Percentiles rank a stretch among this genome's conserved stretches.
Conservation (phyloP, 2,113 vertebrate genomes). For the Geothlypis trichas region DNA sequence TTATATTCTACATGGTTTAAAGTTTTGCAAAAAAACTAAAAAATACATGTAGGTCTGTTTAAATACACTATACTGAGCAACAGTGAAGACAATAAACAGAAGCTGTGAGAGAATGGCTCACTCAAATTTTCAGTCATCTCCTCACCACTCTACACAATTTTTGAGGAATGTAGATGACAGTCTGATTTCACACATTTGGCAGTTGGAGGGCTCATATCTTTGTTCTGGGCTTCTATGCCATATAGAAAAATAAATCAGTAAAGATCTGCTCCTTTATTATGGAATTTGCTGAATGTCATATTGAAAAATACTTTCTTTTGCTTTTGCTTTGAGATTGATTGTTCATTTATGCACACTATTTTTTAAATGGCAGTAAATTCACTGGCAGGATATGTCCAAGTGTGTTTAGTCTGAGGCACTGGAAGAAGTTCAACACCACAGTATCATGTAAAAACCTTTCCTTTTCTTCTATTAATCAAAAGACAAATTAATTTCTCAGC, state of each 20-base stretch:
- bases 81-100: not conserved
- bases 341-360: not conserved
- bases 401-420: conserved; percentile 24
- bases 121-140: not conserved
- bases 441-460: not conserved
- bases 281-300: not conserved
- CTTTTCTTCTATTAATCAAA: not conserved
- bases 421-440: not conserved
- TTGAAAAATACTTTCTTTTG: not conserved
- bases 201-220: not conserved
- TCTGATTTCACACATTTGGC: not conserved
- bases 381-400: not conserved
- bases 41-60: not conserved
- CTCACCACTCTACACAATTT: not conserved
- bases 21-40: not conserved
- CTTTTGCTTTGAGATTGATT: not conserved
- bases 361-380: conserved; percentile 4
- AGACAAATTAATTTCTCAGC: not conserved
- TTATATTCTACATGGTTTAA: not conserved
- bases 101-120: not conserved
- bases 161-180: not conserved
- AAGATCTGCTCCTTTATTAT: not conserved
- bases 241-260: not conserved
- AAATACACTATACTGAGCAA: not conserved
- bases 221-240: not conserved